Evolutionary conservation across 2,113 vertebrate genomes (phyloP).

Genomic region (Thoracochromis brauschi): DNA sequence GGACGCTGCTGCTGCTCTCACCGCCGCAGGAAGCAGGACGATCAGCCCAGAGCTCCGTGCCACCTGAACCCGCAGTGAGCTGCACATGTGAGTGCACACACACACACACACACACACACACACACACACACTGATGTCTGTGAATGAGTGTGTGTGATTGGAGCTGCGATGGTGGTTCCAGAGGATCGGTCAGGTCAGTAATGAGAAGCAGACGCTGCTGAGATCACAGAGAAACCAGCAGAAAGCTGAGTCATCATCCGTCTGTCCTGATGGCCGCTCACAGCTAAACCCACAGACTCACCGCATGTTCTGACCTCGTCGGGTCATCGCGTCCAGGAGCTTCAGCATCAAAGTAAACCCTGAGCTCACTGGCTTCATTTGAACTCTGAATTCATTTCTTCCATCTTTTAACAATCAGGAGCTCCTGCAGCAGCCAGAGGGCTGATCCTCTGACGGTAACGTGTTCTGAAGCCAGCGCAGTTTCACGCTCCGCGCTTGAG

Average conservation of each 20-base stretch:
- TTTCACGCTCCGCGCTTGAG: not conserved
- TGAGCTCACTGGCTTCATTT: not conserved
- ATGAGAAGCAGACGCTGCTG: not conserved
- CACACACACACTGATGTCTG: not conserved
- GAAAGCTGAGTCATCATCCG: not conserved
- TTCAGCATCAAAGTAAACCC: not conserved
- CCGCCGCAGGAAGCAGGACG: not conserved
- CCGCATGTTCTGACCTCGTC: not conserved
- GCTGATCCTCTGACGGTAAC: not conserved
- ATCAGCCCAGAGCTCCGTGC: not conserved
- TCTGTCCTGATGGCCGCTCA: not conserved
- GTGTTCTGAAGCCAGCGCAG: not conserved
- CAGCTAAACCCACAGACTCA: not conserved
- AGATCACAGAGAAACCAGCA: not conserved
- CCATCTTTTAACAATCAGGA: not conserved
- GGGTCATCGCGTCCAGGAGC: not conserved
- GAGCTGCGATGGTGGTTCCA: not conserved
- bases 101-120: rapidly evolving
- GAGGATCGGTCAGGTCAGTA: not conserved
- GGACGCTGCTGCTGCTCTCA: not conserved
- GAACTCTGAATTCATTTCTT: not conserved
- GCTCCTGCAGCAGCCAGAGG: not conserved
- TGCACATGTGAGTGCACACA: not conserved
- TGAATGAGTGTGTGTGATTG: not conserved
- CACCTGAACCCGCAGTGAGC: not conserved